Evolutionary conservation across 2,888 invertebrate genomes (phyloP), one percentile per base, ranked within the genome.

Genomic region (Pollenia griseotomentosa): DNA sequence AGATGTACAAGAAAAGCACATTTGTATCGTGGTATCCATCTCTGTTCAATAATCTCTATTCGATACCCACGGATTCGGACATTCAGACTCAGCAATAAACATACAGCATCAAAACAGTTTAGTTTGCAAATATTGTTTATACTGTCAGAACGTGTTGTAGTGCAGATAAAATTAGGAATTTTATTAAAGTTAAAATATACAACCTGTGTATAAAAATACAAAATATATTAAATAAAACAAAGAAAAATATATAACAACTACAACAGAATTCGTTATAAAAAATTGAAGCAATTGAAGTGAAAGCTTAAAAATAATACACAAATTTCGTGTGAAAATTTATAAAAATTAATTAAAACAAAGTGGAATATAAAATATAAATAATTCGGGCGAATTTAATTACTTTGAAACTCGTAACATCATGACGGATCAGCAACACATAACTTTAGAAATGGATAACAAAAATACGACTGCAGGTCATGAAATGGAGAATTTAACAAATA

Each of bases 391-490:
- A 19, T 57, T 57, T 42, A n/a, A 53, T 19, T 23, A 51, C 40
- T 53, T 51, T 12, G 33, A 33, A 6, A 16, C 19, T n/a, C 23
- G 23, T 23, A 44, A 80, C n/a, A 68, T 55, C 42, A 79, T 74
- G 74, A 40, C 70, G 14, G 80, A 74, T 61, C 57, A 71, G 23
- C 66, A 86, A 51, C 86, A 87, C 19, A 73, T 71, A 46, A 66
- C 73, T 65, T 61, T 87, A 55, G 77, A 87, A 55, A 73, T 87
- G 59, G 46, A 66, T 23, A 80, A 70, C 23, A 77, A 73, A 9
- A 77, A 51, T 16, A 33, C 48, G 53, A 73, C 14, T 33, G 6
- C 4, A 33, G 33, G 33, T 48, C 73, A 73, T 40, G 66, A 77
- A 68, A 57, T 77, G 59, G 61, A 55, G 23, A 66, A 81, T 53